Evolutionary conservation across 1,140 invertebrate genomes (phyloP).

Genomic region (Mizuhopecten yessoensis): DNA sequence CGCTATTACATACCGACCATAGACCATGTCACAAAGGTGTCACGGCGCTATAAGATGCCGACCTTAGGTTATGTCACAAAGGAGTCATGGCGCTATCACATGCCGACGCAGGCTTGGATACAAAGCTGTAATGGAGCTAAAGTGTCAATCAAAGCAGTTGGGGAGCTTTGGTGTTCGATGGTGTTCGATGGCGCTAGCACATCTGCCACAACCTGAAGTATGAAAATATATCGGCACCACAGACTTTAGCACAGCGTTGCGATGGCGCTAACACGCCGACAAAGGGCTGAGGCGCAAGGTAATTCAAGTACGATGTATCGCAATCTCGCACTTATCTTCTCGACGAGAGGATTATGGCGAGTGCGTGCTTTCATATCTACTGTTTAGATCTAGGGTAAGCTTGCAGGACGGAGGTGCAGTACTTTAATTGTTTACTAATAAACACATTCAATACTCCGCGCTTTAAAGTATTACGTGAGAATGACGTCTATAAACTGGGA

Average conservation of each 20-base stretch:
- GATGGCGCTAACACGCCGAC: no score
- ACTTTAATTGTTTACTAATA: no score
- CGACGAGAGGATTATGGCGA: background rate
- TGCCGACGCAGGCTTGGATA: background rate
- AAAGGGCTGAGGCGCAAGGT: no score
- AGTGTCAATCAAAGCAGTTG: background rate
- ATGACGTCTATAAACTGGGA: background rate
- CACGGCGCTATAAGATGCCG: no score
- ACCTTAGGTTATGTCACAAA: no score
- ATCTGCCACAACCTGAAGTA: background rate
- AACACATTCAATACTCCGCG: no score
- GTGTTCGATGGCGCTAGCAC: background rate
- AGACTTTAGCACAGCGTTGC: no score
- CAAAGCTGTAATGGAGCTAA: background rate
- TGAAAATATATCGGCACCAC: background rate
- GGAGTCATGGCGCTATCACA: background rate
- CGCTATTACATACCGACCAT: no score
- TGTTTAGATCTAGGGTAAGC: background rate
- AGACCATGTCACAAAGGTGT: no score
- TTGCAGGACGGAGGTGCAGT: background rate
- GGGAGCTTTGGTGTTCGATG: background rate
- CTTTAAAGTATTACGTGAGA: no score
- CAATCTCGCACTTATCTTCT: no score
- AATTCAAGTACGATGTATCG: no score
- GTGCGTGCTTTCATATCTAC: background rate